Conservation (phyloP, 2,888 invertebrate species). For the Xestia rhomboidea region DNA sequence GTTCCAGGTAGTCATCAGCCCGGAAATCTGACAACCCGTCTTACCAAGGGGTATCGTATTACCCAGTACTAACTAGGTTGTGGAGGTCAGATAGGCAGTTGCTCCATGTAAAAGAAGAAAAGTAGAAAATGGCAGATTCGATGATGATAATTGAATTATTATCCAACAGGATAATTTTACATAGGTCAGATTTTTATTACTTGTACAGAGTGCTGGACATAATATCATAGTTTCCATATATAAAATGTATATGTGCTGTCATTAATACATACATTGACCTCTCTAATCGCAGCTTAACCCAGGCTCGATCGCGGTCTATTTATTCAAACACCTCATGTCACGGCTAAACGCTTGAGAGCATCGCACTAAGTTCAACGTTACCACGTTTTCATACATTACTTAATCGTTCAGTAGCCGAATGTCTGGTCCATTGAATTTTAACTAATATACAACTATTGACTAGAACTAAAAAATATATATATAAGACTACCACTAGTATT, state of each 20-base stretch:
- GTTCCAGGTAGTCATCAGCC: not conserved
- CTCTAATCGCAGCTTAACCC: conserved; percentile 14
- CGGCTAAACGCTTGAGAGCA: conserved; percentile 8
- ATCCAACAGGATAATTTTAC: not conserved
- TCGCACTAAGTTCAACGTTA: not conserved
- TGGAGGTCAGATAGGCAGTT: not conserved
- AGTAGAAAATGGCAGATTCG: not conserved
- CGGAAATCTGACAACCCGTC: not conserved
- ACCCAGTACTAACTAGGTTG: not conserved
- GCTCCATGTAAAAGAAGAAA: too few relatives aligned
- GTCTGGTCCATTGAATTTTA: not conserved
- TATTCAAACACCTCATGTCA: conserved; percentile 3
- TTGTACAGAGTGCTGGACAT: not conserved
- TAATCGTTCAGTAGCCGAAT: not conserved
- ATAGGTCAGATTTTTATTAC: not conserved
- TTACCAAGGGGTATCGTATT: not conserved
- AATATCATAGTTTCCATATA: not conserved
- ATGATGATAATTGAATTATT: not conserved
- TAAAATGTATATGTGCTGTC: not conserved
- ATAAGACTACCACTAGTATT: not conserved
- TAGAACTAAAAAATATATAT: not conserved
- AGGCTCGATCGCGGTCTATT: conserved; percentile 1
- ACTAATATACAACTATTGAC: not conserved
- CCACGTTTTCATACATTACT: conserved; percentile 9
- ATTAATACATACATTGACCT: conserved; percentile 17